These are phyloP conservation scores for Hirundichthys speculiger DNA, from an alignment of 2,113 vertebrate species.

Conservation along the genomic window DNA sequence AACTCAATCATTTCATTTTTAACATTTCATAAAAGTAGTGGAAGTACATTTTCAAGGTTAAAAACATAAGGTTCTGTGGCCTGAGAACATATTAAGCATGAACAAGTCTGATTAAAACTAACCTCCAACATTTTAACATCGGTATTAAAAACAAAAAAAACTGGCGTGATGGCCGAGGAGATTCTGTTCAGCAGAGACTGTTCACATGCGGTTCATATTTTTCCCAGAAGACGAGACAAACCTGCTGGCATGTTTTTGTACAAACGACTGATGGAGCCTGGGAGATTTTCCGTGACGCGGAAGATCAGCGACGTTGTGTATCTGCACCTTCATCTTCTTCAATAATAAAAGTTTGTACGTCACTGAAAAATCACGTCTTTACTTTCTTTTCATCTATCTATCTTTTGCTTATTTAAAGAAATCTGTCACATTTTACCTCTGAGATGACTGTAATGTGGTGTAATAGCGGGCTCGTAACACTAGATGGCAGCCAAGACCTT, in stretches of 20 bases:
- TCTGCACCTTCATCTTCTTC: constrained; percentile 58
- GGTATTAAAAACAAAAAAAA: neutral
- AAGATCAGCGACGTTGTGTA: constrained; percentile 53
- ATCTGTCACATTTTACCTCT: neutral
- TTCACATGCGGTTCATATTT: constrained; percentile 30
- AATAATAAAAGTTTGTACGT: constrained; percentile 77
- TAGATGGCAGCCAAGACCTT: constrained; percentile 61
- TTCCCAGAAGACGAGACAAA: constrained; percentile 33
- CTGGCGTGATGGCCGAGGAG: constrained; percentile 4
- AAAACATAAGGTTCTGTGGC: constrained; percentile 2
- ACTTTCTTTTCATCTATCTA: too few species aligned
- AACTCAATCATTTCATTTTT: constrained; percentile 8
- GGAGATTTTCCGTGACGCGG: constrained; percentile 42
- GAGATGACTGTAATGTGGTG: constrained; percentile 2
- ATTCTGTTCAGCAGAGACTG: constrained; percentile 9
- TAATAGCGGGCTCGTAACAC: constrained; percentile 41
- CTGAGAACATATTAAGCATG: constrained; percentile 37
- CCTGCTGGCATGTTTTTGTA: constrained; percentile 64
- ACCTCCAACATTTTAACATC: constrained; percentile 19
- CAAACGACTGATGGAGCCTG: constrained; percentile 35
- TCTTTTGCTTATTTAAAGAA: too few species aligned
- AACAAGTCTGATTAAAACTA: constrained; percentile 19
- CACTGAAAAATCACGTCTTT: constrained; percentile 21
- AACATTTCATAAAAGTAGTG: constrained; percentile 35
- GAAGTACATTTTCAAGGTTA: constrained; percentile 30